Evolutionary conservation across 2,888 invertebrate species (phyloP), one percentile per base, ranked within the genome.

Genomic region (Clostera curtula): DNA sequence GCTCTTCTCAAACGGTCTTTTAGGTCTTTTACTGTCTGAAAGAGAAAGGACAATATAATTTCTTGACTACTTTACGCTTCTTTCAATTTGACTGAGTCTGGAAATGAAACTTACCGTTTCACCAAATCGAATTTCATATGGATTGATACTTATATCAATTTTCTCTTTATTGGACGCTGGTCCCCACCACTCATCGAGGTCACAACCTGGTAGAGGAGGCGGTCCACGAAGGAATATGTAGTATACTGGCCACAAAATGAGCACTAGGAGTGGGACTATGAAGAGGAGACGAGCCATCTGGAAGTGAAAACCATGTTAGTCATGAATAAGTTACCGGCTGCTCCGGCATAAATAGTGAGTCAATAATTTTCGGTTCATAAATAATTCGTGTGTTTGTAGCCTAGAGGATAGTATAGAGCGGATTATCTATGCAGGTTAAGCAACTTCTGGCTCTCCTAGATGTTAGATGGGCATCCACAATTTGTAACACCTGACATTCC

Each of bases 171-270:
- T 44, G n/a, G 73, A 74, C 1, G 38, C 33, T 0, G 80, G 70
- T 1, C 88, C 88, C 88, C 89, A 89, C 53, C 53, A 53, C 9
- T 76, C 75, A 3, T 86, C 72, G 1, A 44, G 37, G 15, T 64
- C 57, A 14, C 64, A 8, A 0, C 49, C 34, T 1, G 62, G 57
- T 1, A 50, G 20, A 0, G 52, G 32, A 0, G 46, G 43, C 0
- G 47, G 39, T 11, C 19, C 22, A 10, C 35, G 32, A 3, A 49
- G 13, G 18, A 49, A 34, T 12, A 50, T 2, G 15, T 29, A 36
- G 29, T 50, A 46, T 1, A 43, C 34, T 3, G 41, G 34, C 4
- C 46, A 4, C 1, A 27, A 4, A 1, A 19, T 10, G 5, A 29
- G n/a, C 3, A 30, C 39, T 27, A 50, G 4, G 1, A 50, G 11